Evolutionary conservation across 2,797 vertebrate genomes (phyloP).

Genomic region (Denticeps clupeoides): DNA sequence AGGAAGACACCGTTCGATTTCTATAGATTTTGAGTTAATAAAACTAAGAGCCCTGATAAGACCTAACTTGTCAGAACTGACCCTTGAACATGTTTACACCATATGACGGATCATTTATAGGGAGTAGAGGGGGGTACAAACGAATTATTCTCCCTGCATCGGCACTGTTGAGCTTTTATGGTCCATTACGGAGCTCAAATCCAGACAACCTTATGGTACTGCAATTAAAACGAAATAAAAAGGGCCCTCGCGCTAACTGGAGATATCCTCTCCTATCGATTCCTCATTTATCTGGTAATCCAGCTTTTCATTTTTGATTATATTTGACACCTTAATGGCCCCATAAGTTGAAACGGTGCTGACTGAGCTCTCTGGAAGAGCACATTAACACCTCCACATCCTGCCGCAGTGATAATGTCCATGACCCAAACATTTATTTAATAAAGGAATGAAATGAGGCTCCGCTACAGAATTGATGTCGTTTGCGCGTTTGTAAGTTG

Average conservation of each 20-base stretch:
- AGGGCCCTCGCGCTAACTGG: background rate
- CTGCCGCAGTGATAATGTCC: background rate
- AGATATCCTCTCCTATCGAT: background rate
- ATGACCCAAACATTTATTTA: slow-evolving; percentile 1
- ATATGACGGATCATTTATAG: too few relatives aligned
- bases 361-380: background rate
- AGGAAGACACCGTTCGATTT: too few relatives aligned
- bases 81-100: too few relatives aligned
- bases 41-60: too few relatives aligned
- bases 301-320: background rate
- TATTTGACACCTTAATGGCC: slow-evolving; percentile 1
- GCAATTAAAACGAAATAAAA: background rate
- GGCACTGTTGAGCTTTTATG: slow-evolving; percentile 2
- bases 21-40: too few relatives aligned
- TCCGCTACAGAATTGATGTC: slow-evolving; percentile 4
- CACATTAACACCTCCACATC: background rate
- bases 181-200: background rate
- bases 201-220: too few relatives aligned
- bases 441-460: background rate
- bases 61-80: too few relatives aligned
- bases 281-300: background rate
- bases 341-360: background rate
- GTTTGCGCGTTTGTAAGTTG: slow-evolving; percentile 4
- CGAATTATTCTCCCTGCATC: too few relatives aligned
- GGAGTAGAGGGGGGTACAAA: too few relatives aligned